Evolutionary conservation across 2,113 vertebrate genomes (phyloP), one percentile per base, ranked within the genome.

Genomic region (Campylorhamphus procurvoides): DNA sequence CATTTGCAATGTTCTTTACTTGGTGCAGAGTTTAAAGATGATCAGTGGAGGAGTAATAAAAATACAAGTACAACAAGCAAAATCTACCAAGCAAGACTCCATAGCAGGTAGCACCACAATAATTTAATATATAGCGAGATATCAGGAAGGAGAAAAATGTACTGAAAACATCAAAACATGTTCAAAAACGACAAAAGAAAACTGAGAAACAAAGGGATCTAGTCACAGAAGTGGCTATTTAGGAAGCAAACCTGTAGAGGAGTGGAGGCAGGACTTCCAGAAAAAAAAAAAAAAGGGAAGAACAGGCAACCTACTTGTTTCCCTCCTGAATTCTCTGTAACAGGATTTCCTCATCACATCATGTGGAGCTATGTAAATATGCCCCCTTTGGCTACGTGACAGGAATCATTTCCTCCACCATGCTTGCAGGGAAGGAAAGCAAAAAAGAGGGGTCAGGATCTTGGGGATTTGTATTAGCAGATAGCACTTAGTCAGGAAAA

Each of bases 301-400:
- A 96, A 75, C 53, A 94, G 49, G 27, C 50, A 82, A 77, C 9
- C 14, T 60, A 53, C 85, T 97, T 93, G 82, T 64, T 95, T 97
- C 96, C 85, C 90, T 94, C 66, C 69, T 46, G 53, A 73, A 85
- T 91, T 90, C 91, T 89, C 92, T 92, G 67, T 80, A 96, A 78
- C 91, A 97, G 97, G 97, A 97, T 98, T 96, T 98, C 97, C 97
- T 98, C 63, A 3, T 96, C 96, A 96, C 94, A 94, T 83, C 64
- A 56, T 79, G 63, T 31, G 29, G 74, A 96, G 91, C 84, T 76
- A 84, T 92, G 96, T 95, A 97, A 97, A 97, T 96, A 96, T 81
- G 49, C 83, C 95, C 92, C 86, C 88, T 97, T 94, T 95, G 84
- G 96, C 94, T 97, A 71, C 71, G 86, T 94, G 93, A 93, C 91